Evolutionary conservation across 2,113 vertebrate species (phyloP).

Genomic region (Apteryx mantelli): DNA sequence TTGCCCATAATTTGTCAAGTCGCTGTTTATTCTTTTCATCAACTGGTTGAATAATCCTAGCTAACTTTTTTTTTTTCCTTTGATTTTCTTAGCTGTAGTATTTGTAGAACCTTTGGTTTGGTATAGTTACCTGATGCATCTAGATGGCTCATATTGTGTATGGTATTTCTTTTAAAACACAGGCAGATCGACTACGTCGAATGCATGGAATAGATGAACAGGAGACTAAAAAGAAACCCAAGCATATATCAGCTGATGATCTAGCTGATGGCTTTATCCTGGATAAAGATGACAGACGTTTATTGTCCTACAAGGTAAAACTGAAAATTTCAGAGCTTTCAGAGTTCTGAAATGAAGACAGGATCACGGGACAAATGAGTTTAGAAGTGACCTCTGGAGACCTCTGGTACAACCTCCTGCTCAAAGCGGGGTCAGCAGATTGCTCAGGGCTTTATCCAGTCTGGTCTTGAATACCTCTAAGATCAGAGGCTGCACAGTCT

Average conservation of each 20-base stretch:
- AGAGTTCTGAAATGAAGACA: neutral
- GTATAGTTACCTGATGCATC: neutral
- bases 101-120: neutral
- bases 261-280: constrained; percentile 91
- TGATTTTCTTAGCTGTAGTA: neutral
- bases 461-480: neutral
- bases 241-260: constrained; percentile 90
- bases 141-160: neutral
- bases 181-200: constrained; percentile 91
- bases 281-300: constrained; percentile 83
- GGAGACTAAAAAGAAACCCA: constrained; percentile 45
- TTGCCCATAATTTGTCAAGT: neutral
- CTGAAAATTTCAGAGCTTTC: neutral
- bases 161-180: neutral
- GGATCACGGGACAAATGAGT: neutral
- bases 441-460: neutral
- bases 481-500: neutral
- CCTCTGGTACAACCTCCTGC: neutral
- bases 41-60: neutral
- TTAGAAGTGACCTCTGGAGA: neutral
- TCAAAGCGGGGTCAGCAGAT: neutral
- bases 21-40: neutral
- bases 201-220: constrained; percentile 85
- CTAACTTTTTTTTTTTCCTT: neutral
- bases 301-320: constrained; percentile 87